Conservation (phyloP, 2,797 vertebrate species). For the Alectoris magna region DNA sequence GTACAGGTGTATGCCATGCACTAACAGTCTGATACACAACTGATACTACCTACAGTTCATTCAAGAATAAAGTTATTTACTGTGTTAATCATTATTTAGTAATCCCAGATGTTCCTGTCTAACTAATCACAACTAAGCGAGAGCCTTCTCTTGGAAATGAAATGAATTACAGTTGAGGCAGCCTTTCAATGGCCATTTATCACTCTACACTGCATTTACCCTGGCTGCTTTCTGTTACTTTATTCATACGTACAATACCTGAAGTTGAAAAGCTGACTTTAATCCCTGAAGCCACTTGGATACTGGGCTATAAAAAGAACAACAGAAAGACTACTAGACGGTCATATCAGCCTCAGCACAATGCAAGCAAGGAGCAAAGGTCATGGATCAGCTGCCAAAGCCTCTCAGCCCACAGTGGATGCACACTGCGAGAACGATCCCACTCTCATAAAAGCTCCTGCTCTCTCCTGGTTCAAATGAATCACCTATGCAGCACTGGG, state of each 20-base stretch:
- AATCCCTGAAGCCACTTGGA: neutral
- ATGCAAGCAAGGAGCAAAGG: slow-evolving; percentile 10
- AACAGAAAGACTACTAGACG: slow-evolving; percentile 2
- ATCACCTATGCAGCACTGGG: neutral
- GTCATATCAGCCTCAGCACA: neutral
- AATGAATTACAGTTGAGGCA: neutral
- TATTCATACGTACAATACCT: neutral
- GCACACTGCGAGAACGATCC: neutral
- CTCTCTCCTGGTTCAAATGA: neutral
- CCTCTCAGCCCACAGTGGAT: neutral
- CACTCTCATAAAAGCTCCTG: neutral
- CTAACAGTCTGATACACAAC: neutral
- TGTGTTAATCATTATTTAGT: neutral
- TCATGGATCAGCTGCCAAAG: slow-evolving; percentile 12
- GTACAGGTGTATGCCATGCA: neutral
- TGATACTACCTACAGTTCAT: neutral
- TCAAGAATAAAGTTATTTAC: neutral
- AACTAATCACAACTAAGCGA: slow-evolving; percentile 16
- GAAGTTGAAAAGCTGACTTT: slow-evolving; percentile 26
- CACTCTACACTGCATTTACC: neutral
- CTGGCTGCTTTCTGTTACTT: neutral
- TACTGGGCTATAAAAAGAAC: neutral
- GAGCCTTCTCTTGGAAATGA: neutral
- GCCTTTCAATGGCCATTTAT: neutral
- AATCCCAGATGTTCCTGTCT: neutral